Evolutionary conservation across 2,113 vertebrate genomes (phyloP), one percentile per base, ranked within the genome.

Genomic region (Aythya baeri): DNA sequence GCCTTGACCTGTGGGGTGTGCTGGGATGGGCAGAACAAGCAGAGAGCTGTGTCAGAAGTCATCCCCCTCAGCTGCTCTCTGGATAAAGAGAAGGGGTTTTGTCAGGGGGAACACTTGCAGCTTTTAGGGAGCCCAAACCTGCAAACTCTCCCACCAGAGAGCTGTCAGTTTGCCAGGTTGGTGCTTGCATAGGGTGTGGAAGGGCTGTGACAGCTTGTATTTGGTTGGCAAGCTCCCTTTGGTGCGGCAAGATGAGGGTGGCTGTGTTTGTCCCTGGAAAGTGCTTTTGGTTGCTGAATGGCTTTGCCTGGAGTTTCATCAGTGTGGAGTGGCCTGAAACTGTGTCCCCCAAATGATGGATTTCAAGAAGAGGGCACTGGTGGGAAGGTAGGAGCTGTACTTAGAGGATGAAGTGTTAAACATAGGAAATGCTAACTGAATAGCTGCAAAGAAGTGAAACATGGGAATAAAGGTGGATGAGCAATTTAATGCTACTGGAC

Each of bases 71-170:
- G 32, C n/a, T 44, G n/a, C 44, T 31, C 26, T 26, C 52, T 20
- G 46, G 16, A 41, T 20, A 27, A 63, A 29, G 20, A 32, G 17
- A 5, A 36, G 32, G 23, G 17, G 12, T 9, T 38, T 49, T 44
- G 16, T 18, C 29, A 44, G 17, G 49, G 34, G n/a, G 36, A 77
- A 65, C 62, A 25, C 16, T 7, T 34, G 26, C 29, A 65, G 36
- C 14, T 77, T 88, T 50, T 1, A 5, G 26, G 44, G 55, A 25
- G 20, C 41, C n/a, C 0, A 0, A 70, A 65, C 50, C 49, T 86
- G 34, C 73, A 66, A 27, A 44, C 36, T 59, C 8, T 71, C 46
- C 25, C 29, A 29, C 12, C n/a, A 1, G 29, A 83, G 71, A 16
- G 43, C 32, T 49, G 32, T 44, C 16, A 1, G 3, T 86, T 43